phyloP scores from a whole-genome alignment of 2,113 vertebrate species.

The Sylvilagus bachmani region DNA sequence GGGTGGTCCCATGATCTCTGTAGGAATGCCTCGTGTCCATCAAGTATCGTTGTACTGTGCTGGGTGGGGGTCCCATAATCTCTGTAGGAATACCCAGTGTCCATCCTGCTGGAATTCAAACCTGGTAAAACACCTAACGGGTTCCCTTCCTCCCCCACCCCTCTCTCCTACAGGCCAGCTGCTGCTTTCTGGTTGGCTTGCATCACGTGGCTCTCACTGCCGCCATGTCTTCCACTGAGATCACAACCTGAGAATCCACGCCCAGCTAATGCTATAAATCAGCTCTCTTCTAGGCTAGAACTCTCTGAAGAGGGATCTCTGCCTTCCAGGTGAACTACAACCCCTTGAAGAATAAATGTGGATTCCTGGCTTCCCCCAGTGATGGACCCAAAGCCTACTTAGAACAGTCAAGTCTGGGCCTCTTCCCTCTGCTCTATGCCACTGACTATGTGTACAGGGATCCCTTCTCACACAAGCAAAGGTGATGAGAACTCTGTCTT shows the following conservation, averaged over 20 bases:
- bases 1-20: background rate
- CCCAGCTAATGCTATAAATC: background rate
- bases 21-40: no score
- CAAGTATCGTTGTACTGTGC: no score
- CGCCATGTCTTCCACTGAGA: background rate
- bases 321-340: background rate
- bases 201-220: background rate
- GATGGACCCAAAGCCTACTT: background rate
- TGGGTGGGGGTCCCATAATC: background rate
- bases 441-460: background rate
- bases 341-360: background rate
- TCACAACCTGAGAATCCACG: background rate
- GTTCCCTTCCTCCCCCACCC: no score
- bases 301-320: background rate
- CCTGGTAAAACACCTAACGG: background rate
- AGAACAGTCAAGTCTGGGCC: background rate
- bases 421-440: background rate
- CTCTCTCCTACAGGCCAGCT: background rate
- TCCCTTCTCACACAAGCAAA: background rate
- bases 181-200: background rate
- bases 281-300: background rate
- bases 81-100: background rate
- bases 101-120: background rate
- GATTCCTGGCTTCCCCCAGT: background rate
- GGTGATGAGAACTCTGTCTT: background rate